Evolutionary conservation across 1,140 invertebrate species (phyloP).

Genomic region (Triops longicaudatus): DNA sequence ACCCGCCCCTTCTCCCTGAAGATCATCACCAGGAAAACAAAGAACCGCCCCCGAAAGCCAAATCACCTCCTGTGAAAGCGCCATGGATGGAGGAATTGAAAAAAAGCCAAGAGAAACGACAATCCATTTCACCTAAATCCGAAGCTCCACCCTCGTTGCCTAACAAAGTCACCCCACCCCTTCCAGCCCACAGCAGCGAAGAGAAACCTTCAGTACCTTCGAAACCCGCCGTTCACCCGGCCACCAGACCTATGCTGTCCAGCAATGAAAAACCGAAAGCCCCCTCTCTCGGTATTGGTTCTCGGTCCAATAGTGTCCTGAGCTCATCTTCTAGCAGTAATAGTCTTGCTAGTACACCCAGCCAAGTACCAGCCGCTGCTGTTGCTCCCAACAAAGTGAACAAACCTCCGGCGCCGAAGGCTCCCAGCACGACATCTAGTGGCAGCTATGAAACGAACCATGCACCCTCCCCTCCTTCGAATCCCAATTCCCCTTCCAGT

Average conservation of each 20-base stretch:
- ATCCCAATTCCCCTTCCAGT: neutral
- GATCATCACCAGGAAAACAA: neutral
- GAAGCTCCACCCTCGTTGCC: neutral
- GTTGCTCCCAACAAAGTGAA: neutral
- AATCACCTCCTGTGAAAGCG: constrained; percentile 24
- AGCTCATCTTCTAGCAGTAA: neutral
- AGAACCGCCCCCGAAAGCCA: constrained; percentile 24
- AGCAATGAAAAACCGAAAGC: neutral
- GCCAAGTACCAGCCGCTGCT: neutral
- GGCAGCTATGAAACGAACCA: neutral
- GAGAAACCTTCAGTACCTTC: neutral
- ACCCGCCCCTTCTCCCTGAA: neutral
- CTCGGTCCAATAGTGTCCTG: neutral
- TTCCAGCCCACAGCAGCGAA: neutral
- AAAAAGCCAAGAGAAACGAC: constrained; percentile 30
- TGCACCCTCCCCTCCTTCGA: neutral
- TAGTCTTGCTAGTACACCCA: neutral
- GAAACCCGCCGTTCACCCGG: constrained; percentile 20
- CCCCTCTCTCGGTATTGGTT: neutral
- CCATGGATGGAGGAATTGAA: constrained; percentile 31
- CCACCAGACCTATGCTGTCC: constrained; percentile 24
- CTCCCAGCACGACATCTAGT: neutral
- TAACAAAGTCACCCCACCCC: neutral
- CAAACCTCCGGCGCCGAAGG: neutral
- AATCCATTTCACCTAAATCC: constrained; percentile 21